Evolutionary conservation across 2,888 invertebrate genomes (phyloP).

Genomic region (Stenotaenia linearis): DNA sequence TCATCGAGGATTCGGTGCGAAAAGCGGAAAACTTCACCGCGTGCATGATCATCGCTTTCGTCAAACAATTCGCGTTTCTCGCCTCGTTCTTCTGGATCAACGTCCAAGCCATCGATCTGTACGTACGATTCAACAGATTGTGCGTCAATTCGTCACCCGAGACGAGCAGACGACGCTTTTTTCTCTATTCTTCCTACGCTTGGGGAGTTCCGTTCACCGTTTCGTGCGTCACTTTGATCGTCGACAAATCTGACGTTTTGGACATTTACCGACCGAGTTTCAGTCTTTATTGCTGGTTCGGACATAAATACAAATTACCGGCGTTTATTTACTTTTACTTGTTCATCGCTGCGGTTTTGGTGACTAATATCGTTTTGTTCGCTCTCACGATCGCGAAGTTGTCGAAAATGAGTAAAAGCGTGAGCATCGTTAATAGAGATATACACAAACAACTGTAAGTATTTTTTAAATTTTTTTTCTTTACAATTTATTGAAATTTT

Average conservation of each 20-base stretch:
- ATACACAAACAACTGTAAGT: conserved; percentile 24
- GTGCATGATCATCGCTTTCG: not conserved
- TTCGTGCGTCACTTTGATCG: not conserved
- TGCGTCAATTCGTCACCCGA: not conserved
- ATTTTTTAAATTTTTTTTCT: not conserved
- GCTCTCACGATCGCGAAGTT: not conserved
- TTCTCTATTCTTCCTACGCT: not conserved
- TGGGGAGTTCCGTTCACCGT: not conserved
- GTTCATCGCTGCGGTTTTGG: not conserved
- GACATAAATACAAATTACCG: not conserved
- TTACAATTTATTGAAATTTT: too few relatives aligned
- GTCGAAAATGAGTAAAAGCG: not conserved
- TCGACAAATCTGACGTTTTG: not conserved
- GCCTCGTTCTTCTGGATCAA: not conserved
- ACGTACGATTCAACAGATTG: not conserved
- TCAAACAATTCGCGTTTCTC: not conserved
- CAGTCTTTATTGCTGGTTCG: not conserved
- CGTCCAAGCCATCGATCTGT: not conserved
- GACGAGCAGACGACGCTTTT: not conserved
- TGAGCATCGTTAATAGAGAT: not conserved
- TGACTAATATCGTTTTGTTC: not conserved
- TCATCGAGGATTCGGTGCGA: not conserved
- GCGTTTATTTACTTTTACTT: not conserved
- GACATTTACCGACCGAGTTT: not conserved
- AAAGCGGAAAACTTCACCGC: too few relatives aligned